Evolutionary conservation across 2,797 vertebrate genomes (phyloP).

Genomic region (Peromyscus attwateri): DNA sequence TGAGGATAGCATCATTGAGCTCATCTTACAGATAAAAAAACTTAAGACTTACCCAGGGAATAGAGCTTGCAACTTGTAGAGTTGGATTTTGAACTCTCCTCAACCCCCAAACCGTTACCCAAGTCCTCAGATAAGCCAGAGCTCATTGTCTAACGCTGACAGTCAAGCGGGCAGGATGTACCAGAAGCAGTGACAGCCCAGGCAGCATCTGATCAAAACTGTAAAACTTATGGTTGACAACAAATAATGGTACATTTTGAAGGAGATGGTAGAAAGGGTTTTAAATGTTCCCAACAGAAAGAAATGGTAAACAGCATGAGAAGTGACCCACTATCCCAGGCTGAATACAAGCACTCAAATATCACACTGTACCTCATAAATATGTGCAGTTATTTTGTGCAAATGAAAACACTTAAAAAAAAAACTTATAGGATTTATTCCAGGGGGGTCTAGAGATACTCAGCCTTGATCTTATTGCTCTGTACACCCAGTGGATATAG

Average conservation of each 20-base stretch:
- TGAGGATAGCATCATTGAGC: constrained; percentile 5
- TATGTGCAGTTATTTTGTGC: no score
- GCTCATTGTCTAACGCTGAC: constrained; percentile 11
- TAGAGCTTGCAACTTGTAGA: constrained; percentile 20
- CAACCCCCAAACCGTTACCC: neutral
- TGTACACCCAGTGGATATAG: neutral
- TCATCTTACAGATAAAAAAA: constrained; percentile 64
- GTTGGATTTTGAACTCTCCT: constrained; percentile 55
- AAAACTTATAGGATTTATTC: neutral
- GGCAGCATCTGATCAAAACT: constrained; percentile 32
- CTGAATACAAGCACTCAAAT: neutral
- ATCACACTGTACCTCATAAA: neutral
- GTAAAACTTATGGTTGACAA: neutral
- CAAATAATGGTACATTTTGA: neutral
- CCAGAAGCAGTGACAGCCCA: neutral
- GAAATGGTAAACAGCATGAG: neutral
- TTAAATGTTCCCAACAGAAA: neutral
- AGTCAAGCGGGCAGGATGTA: neutral
- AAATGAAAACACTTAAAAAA: neutral
- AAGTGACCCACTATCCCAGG: neutral
- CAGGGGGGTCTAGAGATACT: neutral
- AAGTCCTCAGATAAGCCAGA: neutral
- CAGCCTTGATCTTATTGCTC: neutral
- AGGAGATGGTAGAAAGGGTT: neutral
- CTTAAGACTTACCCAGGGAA: constrained; percentile 13